phyloP scores from a whole-genome alignment of 2,113 vertebrate species.

The Anolis carolinensis region DNA sequence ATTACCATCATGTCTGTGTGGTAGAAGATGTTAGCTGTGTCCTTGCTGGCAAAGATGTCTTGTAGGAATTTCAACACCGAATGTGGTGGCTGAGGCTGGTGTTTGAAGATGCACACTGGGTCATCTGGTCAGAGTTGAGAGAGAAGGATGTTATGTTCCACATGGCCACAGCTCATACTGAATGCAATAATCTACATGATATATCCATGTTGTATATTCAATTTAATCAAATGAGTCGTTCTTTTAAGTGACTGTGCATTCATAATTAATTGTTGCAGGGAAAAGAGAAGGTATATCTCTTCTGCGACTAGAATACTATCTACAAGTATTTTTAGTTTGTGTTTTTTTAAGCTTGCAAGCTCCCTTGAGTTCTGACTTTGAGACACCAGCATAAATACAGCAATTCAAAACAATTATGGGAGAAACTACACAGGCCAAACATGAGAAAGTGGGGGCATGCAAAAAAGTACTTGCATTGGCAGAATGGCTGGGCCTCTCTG shows the following conservation, averaged over 20 bases:
- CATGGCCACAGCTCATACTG: background rate
- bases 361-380: background rate
- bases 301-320: background rate
- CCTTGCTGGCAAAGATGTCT: slow-evolving; percentile 86
- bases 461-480: too few species aligned
- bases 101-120: slow-evolving; percentile 93
- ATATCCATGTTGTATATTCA: too few species aligned
- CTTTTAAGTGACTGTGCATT: background rate
- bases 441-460: too few species aligned
- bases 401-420: too few species aligned
- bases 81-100: slow-evolving; percentile 89
- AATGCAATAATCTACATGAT: background rate
- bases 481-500: too few species aligned
- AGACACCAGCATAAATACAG: too few species aligned
- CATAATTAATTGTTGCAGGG: background rate
- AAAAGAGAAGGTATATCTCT: background rate
- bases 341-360: too few species aligned
- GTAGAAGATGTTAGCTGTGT: slow-evolving; percentile 93
- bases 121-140: slow-evolving; percentile 79
- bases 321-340: background rate
- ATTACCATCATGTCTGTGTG: slow-evolving; percentile 98
- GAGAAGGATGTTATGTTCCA: slow-evolving; percentile 9
- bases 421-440: too few species aligned
- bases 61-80: slow-evolving; percentile 96
- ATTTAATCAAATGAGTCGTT: background rate